Base-by-base conservation (phyloP, 1,140 invertebrate species). In the Drosophila sechellia region DNA sequence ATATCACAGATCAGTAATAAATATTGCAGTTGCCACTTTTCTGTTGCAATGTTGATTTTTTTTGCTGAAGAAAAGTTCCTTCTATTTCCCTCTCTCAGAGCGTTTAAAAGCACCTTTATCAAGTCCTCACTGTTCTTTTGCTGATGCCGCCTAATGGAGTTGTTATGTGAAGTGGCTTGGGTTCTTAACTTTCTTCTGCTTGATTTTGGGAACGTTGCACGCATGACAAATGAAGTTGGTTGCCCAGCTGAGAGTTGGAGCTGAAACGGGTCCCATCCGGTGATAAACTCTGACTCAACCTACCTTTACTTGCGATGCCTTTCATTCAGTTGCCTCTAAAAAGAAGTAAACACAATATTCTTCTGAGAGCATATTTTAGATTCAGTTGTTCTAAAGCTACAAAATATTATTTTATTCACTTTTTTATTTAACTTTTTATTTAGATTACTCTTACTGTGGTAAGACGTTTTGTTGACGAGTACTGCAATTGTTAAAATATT, bases 401-500 rank as follows among this genome's bases (percentile, higher is more conserved):
- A 25, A n/a, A 17, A 45, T 13, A 25, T 20, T 63, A 17, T n/a
- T 25, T 12, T 39, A 17, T 22, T 64, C 4, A 20, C n/a, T 37
- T 6, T 17, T 15, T 39, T 22, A 12, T 17, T 20, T 40, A 22
- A 2, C 11, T 35, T 25, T 45, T 71, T 25, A 40, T 71, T 39
- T 35, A 35, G 15, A 52, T 49, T 12, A 40, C 34, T 40, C n/a
- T 35, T 13, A 39, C 13, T 46, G 58, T 60, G 39, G 46, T 42
- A 70, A 70, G 61, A 81, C 5, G 60, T 54, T 17, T 17, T 17
- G 17, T 17, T 17, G 17, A 69, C 61, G 61, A 17, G 17, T 59
- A 31, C 56, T 53, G 56, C 75, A 46, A 73, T 60, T 81, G 78
- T 81, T 74, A 56, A 70, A 74, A 77, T 68, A 81, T 81, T 69